Evolutionary conservation across 2,113 vertebrate genomes (phyloP).

Genomic region (Psittacus erithacus): DNA sequence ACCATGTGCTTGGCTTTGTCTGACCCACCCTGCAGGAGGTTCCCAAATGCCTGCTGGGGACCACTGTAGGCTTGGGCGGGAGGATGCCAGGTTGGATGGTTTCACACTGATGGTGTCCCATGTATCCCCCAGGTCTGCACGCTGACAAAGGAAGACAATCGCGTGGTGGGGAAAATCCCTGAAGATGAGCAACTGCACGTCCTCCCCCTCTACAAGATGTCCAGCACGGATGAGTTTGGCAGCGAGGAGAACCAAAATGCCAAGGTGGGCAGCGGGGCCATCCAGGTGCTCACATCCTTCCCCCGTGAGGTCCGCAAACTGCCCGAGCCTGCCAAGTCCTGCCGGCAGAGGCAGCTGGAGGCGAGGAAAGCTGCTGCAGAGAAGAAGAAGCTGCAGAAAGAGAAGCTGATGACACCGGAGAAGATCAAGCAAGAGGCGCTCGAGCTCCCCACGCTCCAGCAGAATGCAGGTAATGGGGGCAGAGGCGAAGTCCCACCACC

Average conservation of each 20-base stretch:
- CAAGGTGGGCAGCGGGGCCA: slow-evolving; percentile 91
- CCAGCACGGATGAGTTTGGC: slow-evolving; percentile 89
- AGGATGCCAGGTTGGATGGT: not conserved
- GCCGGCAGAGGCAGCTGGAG: slow-evolving; percentile 91
- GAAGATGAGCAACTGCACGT: slow-evolving; percentile 97
- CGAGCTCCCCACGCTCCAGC: slow-evolving; percentile 69
- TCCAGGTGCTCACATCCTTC: slow-evolving; percentile 93
- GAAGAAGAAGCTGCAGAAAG: slow-evolving; percentile 92
- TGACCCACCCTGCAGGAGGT: fast-evolving
- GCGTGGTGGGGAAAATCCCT: slow-evolving; percentile 84
- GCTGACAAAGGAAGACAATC: slow-evolving; percentile 97
- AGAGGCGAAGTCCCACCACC: not conserved
- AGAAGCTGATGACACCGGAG: slow-evolving; percentile 87
- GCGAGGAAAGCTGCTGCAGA: slow-evolving; percentile 91
- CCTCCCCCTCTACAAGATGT: slow-evolving; percentile 93
- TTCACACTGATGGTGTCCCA: fast-evolving
- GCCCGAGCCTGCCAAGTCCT: slow-evolving; percentile 95
- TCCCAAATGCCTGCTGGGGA: fast-evolving
- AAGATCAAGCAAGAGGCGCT: slow-evolving; percentile 84
- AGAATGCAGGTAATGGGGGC: slow-evolving; percentile 67
- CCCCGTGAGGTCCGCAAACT: slow-evolving; percentile 92
- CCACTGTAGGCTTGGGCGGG: fast-evolving
- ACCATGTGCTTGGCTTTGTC: not conserved
- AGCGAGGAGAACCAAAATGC: slow-evolving; percentile 88
- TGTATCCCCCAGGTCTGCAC: slow-evolving; percentile 87